Conservation (phyloP, 2,113 vertebrate species). For the Alaudala cheleensis region DNA sequence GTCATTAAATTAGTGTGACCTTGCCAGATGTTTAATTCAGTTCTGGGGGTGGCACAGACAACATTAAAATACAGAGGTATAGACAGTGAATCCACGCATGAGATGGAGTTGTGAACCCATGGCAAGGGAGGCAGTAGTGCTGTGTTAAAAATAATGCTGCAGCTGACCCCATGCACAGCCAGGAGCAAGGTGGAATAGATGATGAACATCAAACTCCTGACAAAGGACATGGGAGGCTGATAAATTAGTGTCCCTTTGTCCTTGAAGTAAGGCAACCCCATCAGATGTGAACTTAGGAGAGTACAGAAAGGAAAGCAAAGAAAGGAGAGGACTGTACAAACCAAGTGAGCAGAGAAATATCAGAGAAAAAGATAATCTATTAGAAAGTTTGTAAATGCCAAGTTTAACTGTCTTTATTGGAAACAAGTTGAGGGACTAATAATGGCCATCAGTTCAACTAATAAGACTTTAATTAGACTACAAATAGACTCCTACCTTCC, state of each 20-base stretch:
- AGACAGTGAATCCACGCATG: not conserved
- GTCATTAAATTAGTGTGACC: constrained; percentile 2
- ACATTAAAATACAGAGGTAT: not conserved
- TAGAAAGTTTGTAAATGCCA: not conserved
- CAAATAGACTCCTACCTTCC: not conserved
- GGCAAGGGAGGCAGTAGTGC: not conserved
- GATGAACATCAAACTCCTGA: not conserved
- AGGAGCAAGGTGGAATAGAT: not conserved
- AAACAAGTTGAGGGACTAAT: not conserved
- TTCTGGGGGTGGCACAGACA: not conserved
- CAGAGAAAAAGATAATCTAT: not conserved
- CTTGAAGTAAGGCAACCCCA: not conserved
- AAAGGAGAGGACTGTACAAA: not conserved
- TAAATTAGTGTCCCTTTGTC: not conserved
- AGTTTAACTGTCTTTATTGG: not conserved
- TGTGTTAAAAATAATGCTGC: not conserved
- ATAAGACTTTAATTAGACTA: not conserved
- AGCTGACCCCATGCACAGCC: not conserved
- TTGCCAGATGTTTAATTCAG: not conserved
- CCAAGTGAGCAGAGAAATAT: not conserved
- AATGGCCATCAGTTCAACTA: not conserved
- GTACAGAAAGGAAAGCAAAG: not conserved
- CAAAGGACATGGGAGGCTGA: not conserved
- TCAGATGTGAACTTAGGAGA: not conserved
- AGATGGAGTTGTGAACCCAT: not conserved